Percentiles rank a stretch among this genome's conserved stretches.
Conservation (phyloP, 2,888 invertebrate genomes). For the Torymus texanus region DNA sequence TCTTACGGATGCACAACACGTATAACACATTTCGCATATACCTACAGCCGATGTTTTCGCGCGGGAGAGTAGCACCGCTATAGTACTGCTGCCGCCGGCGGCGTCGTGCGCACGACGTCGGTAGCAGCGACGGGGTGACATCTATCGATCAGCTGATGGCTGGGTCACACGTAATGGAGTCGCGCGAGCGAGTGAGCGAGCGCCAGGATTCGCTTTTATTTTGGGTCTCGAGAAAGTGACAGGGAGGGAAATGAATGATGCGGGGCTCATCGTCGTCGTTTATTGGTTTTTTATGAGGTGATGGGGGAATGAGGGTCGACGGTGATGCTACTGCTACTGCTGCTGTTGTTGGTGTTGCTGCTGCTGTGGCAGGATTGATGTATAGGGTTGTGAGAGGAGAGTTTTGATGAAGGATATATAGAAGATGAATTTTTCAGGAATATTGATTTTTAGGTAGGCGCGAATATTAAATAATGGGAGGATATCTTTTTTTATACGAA, state of each 20-base stretch:
- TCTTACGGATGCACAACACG: constrained; percentile 31
- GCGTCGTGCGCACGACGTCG: no score
- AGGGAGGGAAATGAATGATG: not conserved
- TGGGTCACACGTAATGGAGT: constrained; percentile 66
- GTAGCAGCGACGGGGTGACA: constrained; percentile 66
- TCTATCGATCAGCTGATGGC: constrained; percentile 71
- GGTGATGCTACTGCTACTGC: no score
- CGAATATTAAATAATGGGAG: no score
- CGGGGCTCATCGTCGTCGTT: not conserved
- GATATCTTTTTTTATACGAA: no score
- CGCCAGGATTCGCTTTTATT: constrained; percentile 54
- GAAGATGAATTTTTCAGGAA: no score
- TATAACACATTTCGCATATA: no score
- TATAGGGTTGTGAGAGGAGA: no score
- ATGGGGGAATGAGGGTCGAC: not conserved
- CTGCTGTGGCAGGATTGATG: no score
- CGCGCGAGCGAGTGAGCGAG: constrained; percentile 28
- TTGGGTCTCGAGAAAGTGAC: constrained; percentile 52
- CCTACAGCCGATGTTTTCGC: constrained; percentile 63
- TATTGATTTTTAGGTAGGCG: no score
- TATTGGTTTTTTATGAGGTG: not conserved
- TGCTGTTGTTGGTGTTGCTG: no score
- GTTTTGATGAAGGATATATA: no score
- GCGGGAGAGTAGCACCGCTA: constrained; percentile 42
- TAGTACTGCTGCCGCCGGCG: constrained; percentile 58